Evolutionary conservation across 2,888 invertebrate species (phyloP).

Genomic region (Parelbella ahira): DNA sequence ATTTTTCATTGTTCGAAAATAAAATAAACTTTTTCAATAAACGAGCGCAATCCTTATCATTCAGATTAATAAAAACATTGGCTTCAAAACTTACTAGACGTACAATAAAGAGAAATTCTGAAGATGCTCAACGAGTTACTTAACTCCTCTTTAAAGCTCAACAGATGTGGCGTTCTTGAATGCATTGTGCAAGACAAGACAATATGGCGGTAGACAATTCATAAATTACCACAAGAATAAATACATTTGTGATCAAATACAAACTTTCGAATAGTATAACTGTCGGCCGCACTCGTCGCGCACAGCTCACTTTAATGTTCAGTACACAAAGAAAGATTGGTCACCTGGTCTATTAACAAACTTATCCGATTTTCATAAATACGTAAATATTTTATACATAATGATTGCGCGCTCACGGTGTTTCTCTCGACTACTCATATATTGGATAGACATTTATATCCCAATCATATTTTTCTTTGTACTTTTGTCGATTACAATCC

Average conservation of each 20-base stretch:
- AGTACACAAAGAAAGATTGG: constrained; percentile 46
- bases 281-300: constrained; percentile 53
- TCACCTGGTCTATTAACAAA: constrained; percentile 45
- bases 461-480: constrained; percentile 65
- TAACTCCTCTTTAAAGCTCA: too few species aligned
- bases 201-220: too few species aligned
- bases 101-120: too few species aligned
- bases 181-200: too few species aligned
- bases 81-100: too few species aligned
- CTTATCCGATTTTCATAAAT: constrained; percentile 45
- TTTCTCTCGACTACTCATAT: constrained; percentile 40
- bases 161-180: too few species aligned
- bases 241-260: constrained; percentile 15
- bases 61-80: too few species aligned
- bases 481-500: constrained; percentile 66
- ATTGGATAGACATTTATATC: constrained; percentile 43
- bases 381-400: constrained; percentile 46
- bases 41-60: too few species aligned
- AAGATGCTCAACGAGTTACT: too few species aligned
- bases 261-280: constrained; percentile 21
- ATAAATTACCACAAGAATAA: too few species aligned
- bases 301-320: constrained; percentile 43
- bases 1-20: too few species aligned
- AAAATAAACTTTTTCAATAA: too few species aligned
- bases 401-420: constrained; percentile 45